These are phyloP conservation scores for Lindbergichthys nudifrons DNA, from an alignment of 2,797 vertebrate species.

Conservation along the genomic window DNA sequence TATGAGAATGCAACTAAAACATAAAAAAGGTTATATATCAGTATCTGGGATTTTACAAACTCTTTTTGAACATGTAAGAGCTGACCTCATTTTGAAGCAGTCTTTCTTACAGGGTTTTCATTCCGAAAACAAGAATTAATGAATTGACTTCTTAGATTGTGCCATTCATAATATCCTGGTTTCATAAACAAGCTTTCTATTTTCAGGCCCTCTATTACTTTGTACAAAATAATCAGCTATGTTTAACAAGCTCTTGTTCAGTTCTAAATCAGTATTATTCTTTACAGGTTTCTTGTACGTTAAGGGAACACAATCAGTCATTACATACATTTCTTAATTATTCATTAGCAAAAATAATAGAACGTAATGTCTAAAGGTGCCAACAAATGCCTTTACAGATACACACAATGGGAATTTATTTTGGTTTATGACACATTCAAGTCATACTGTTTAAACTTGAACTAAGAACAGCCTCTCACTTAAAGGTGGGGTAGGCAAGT, in stretches of 20 bases:
- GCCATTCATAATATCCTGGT: not conserved
- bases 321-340: not conserved
- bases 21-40: not conserved
- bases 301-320: not conserved
- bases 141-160: not conserved
- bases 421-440: no score
- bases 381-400: no score
- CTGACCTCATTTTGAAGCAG: not conserved
- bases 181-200: not conserved
- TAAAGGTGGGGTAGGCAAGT: no score
- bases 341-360: not conserved
- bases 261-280: not conserved
- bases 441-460: no score
- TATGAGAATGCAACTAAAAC: not conserved
- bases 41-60: not conserved
- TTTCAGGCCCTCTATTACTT: not conserved
- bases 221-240: not conserved
- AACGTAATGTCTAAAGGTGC: no score
- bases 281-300: not conserved
- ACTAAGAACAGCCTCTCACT: not conserved
- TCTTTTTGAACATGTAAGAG: not conserved
- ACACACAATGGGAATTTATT: no score
- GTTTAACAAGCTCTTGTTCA: not conserved
- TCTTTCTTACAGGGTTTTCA: conserved; percentile 15
- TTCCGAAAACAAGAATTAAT: conserved; percentile 17